phyloP scores from a whole-genome alignment of 2,888 invertebrate genomes.

The Cylindroiulus punctatus region DNA sequence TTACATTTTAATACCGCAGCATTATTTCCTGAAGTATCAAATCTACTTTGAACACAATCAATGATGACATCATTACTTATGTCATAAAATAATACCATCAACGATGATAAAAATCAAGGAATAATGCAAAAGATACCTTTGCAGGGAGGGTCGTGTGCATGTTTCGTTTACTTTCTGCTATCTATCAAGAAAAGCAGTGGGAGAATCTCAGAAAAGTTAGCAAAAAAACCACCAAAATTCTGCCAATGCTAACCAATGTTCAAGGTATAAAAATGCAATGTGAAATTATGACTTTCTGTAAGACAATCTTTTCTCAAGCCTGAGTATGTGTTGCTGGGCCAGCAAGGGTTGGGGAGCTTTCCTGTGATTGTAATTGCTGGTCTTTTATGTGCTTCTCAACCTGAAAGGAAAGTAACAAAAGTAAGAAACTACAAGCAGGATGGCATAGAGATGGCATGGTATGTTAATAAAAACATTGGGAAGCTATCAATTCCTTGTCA shows the following conservation, averaged over 20 bases:
- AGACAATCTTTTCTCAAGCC: conserved; percentile 23
- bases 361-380: conserved; percentile 51
- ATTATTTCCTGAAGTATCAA: background rate
- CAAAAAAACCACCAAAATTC: conserved; percentile 13
- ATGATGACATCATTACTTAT: background rate
- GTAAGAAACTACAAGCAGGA: background rate
- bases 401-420: conserved; percentile 37
- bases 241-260: background rate
- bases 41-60: conserved; percentile 20
- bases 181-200: conserved; percentile 15
- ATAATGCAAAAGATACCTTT: conserved; percentile 39
- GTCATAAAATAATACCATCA: background rate
- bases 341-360: conserved; percentile 25
- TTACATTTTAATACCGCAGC: background rate
- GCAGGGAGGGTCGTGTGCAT: background rate
- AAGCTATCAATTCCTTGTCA: too few species aligned
- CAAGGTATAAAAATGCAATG: background rate
- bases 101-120: background rate
- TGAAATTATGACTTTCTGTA: conserved; percentile 28
- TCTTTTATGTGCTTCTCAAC: conserved; percentile 55
- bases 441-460: background rate
- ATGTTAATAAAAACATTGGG: too few species aligned
- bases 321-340: conserved; percentile 42
- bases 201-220: background rate
- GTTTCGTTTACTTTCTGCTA: background rate